A percentile compares a stretch with the other conserved stretches of the same genome.
Evolutionary conservation across 37 sponge, comb jelly and placozoan genomes (phyloP).

Genomic region (Axinella damicornis): DNA sequence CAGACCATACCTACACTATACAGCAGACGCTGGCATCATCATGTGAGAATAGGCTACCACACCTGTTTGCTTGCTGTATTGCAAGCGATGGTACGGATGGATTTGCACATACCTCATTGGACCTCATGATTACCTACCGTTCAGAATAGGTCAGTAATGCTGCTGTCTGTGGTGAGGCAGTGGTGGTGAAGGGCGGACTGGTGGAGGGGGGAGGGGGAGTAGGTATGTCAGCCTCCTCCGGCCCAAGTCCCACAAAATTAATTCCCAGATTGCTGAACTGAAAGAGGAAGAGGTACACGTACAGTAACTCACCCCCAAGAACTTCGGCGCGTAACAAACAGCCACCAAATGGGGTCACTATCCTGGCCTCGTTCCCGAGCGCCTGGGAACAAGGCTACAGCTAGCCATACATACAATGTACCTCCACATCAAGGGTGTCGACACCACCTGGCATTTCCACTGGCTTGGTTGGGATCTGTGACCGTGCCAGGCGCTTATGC

Average conservation of each 20-base stretch:
- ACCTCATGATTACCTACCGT: neutral
- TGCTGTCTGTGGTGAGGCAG: neutral
- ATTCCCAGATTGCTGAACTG: constrained; percentile 39
- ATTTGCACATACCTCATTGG: too few species aligned
- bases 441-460: constrained; percentile 67
- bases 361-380: neutral
- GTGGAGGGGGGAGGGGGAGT: neutral
- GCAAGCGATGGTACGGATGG: too few species aligned
- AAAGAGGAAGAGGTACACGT: neutral
- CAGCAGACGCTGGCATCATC: too few species aligned
- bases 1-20: too few species aligned
- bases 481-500: constrained; percentile 34
- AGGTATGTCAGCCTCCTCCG: neutral
- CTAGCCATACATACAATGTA: too few species aligned
- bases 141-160: neutral
- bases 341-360: too few species aligned
- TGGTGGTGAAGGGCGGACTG: neutral
- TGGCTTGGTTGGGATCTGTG: constrained; percentile 56
- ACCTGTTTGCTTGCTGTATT: too few species aligned
- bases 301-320: too few species aligned
- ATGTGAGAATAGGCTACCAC: too few species aligned
- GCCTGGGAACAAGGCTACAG: too few species aligned
- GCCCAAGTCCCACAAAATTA: constrained; percentile 20
- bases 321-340: too few species aligned
- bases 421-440: constrained; percentile 41